Conservation (phyloP, 2,113 vertebrate species). For the Zosterops borbonicus region DNA sequence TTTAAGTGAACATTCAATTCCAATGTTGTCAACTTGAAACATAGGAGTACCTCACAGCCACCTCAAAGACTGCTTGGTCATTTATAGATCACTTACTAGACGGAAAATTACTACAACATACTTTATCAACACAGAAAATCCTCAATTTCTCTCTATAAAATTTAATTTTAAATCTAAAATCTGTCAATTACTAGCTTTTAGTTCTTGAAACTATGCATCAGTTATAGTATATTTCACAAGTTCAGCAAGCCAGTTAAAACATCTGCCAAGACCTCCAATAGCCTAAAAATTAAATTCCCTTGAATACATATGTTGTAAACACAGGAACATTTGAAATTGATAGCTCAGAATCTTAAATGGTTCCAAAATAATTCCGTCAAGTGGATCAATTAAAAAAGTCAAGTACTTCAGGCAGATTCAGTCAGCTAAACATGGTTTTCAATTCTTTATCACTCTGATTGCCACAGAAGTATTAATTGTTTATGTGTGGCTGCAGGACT, state of each 20-base stretch:
- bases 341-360: not conserved
- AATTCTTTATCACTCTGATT: not conserved
- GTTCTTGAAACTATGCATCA: not conserved
- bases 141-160: not conserved
- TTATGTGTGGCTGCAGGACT: not conserved
- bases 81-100: not conserved
- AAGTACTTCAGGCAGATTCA: not conserved
- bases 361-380: not conserved
- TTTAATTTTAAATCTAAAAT: not conserved
- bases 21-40: not conserved
- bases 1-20: not conserved
- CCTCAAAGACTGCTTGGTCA: not conserved
- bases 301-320: not conserved
- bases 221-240: not conserved
- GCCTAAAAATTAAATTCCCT: not conserved
- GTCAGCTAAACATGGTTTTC: not conserved
- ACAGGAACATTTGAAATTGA: not conserved
- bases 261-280: accelerated
- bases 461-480: not conserved
- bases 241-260: not conserved
- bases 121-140: not conserved
- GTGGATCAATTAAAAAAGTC: not conserved
- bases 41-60: not conserved
- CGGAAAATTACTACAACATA: not conserved
- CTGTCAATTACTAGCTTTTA: not conserved